Percentiles rank a stretch among this genome's conserved stretches.
These are phyloP conservation scores for Isurus oxyrinchus DNA, from an alignment of 2,113 vertebrate genomes.

Conservation along the genomic window DNA sequence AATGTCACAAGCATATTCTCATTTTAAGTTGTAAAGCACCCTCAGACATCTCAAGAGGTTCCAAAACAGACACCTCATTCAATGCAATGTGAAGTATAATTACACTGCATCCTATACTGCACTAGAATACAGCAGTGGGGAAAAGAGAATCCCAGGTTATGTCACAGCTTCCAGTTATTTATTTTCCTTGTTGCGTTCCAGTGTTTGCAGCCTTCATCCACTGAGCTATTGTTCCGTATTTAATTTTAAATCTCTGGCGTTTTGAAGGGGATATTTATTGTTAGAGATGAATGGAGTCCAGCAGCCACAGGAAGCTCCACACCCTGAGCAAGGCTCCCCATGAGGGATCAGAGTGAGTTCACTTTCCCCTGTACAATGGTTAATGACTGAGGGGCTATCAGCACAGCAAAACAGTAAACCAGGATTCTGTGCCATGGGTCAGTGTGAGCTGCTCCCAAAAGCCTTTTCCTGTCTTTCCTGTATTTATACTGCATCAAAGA, in stretches of 20 bases:
- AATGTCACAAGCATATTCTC: neutral
- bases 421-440: neutral
- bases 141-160: neutral
- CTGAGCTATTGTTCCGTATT: neutral
- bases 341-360: neutral
- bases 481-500: neutral
- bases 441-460: neutral
- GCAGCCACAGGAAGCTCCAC: neutral
- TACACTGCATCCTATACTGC: neutral
- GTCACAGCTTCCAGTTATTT: neutral
- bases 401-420: neutral
- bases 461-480: neutral
- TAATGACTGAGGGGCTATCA: neutral
- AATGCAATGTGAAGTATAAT: neutral
- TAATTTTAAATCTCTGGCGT: neutral
- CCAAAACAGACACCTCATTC: neutral
- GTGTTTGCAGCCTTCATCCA: neutral
- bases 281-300: neutral
- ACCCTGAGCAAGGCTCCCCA: neutral
- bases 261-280: conserved; percentile 5
- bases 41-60: neutral
- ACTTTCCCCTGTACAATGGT: neutral
- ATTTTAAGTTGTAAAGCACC: neutral
- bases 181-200: neutral
- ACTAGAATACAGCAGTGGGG: neutral